These are phyloP conservation scores for Antennarius maculatus DNA, from an alignment of 2,797 vertebrate species.

Conservation along the genomic window DNA sequence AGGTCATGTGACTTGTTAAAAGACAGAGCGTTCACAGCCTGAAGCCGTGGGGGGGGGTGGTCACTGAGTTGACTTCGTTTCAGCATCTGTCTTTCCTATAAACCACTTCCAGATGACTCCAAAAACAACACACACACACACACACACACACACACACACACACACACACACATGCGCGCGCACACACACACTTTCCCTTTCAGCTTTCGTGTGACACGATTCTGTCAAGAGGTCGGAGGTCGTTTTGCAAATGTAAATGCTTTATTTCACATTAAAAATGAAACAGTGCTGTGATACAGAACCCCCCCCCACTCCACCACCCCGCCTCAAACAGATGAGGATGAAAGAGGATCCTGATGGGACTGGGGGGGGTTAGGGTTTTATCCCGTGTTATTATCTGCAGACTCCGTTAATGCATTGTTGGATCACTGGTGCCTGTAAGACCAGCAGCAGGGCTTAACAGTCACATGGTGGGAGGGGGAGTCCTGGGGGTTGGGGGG, in stretches of 20 bases:
- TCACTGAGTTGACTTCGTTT: too few species aligned
- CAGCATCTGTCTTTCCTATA: too few species aligned
- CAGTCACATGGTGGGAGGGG: neutral
- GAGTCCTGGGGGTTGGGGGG: constrained; percentile 13
- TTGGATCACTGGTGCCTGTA: constrained; percentile 31
- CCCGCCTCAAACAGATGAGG: constrained; percentile 13
- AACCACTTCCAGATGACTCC: too few species aligned
- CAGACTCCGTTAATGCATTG: constrained; percentile 48
- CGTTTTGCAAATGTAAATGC: neutral
- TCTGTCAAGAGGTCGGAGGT: neutral
- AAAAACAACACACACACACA: too few species aligned
- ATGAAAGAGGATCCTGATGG: constrained; percentile 15
- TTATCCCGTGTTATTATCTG: constrained; percentile 53
- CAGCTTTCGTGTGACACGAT: neutral
- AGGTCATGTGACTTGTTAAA: constrained; percentile 12
- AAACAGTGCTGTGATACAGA: neutral
- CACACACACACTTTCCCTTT: too few species aligned
- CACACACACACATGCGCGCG: too few species aligned
- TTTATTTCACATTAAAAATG: neutral
- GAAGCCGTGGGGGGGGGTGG: too few species aligned
- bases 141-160: too few species aligned
- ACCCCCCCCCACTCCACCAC: constrained; percentile 7
- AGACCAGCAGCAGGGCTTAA: constrained; percentile 27
- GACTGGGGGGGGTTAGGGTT: constrained; percentile 19
- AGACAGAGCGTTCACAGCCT: constrained; percentile 1